Percentiles rank a stretch among this genome's conserved stretches.
Conservation (phyloP, 2,113 vertebrate species). For the Ibidorhyncha struthersii region DNA sequence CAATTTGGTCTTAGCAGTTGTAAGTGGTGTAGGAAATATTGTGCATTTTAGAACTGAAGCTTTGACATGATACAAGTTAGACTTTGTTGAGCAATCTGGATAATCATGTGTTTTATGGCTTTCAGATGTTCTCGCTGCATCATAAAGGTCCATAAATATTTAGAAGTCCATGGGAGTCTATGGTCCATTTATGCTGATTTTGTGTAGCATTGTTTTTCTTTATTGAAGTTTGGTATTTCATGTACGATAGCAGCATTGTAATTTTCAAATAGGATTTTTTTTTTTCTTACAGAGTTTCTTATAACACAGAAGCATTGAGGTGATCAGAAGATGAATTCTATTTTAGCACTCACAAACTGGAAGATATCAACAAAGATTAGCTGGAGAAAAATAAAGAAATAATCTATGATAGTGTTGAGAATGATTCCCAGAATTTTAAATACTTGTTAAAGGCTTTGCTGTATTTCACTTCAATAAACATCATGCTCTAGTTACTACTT, state of each 20-base stretch:
- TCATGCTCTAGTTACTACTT: constrained; percentile 83
- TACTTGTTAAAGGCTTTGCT: constrained; percentile 82
- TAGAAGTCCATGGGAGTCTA: not conserved
- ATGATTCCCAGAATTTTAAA: constrained; percentile 79
- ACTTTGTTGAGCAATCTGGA: constrained; percentile 29
- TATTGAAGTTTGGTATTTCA: constrained; percentile 8
- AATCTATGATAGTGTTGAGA: constrained; percentile 62
- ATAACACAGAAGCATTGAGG: not conserved
- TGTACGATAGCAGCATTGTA: not conserved
- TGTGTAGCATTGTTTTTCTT: constrained; percentile 13
- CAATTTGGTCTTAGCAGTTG: not conserved
- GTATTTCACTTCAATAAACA: constrained; percentile 83
- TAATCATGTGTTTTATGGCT: constrained; percentile 41
- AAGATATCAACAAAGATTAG: constrained; percentile 46
- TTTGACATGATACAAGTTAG: constrained; percentile 17
- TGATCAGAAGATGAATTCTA: constrained; percentile 41
- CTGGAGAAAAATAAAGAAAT: constrained; percentile 47
- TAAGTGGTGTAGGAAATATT: constrained; percentile 3
- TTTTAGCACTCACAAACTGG: constrained; percentile 7
- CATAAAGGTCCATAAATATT: constrained; percentile 58
- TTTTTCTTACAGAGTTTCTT: not conserved
- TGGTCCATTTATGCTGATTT: constrained; percentile 29
- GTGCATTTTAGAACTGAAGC: constrained; percentile 18
- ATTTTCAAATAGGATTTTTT: not conserved
- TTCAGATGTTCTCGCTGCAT: constrained; percentile 26